Evolutionary conservation across 2,888 invertebrate species (phyloP).

Genomic region (Pegoplata infirma): DNA sequence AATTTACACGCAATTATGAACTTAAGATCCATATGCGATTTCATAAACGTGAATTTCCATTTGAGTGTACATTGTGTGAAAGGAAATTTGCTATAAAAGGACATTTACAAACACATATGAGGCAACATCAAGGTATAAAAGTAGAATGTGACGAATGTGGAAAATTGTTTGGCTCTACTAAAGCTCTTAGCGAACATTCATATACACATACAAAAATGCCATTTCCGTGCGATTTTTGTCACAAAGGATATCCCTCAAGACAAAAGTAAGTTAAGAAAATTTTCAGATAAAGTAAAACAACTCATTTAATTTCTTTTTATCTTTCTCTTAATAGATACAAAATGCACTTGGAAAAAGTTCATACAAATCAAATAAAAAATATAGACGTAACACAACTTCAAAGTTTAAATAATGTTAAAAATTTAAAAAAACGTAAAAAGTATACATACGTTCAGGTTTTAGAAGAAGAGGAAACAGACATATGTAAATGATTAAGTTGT

Average conservation of each 20-base stretch:
- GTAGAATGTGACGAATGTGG: slow-evolving; percentile 68
- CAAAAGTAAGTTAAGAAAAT: slow-evolving; percentile 67
- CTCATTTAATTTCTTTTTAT: not conserved
- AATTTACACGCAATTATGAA: slow-evolving; percentile 66
- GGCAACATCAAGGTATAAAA: slow-evolving; percentile 67
- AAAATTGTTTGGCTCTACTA: slow-evolving; percentile 67
- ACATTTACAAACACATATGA: slow-evolving; percentile 67
- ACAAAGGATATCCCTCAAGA: slow-evolving; percentile 66
- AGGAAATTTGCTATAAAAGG: slow-evolving; percentile 67
- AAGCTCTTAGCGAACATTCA: slow-evolving; percentile 68
- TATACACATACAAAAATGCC: slow-evolving; percentile 68
- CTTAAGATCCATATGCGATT: slow-evolving; percentile 68
- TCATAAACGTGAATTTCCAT: slow-evolving; percentile 66
- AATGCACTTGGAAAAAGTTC: slow-evolving; percentile 29
- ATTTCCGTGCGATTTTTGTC: slow-evolving; percentile 66
- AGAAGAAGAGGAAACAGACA: not conserved
- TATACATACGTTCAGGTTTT: slow-evolving; percentile 23
- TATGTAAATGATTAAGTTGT: too few relatives aligned
- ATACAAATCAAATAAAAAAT: not conserved
- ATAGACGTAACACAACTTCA: slow-evolving; percentile 1
- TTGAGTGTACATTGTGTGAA: slow-evolving; percentile 66
- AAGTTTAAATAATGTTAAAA: not conserved
- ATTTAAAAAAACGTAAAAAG: not conserved
- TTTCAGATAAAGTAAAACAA: too few relatives aligned
- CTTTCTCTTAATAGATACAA: slow-evolving; percentile 12